Conservation (phyloP, 2,113 vertebrate genomes). For the Solea solea region DNA sequence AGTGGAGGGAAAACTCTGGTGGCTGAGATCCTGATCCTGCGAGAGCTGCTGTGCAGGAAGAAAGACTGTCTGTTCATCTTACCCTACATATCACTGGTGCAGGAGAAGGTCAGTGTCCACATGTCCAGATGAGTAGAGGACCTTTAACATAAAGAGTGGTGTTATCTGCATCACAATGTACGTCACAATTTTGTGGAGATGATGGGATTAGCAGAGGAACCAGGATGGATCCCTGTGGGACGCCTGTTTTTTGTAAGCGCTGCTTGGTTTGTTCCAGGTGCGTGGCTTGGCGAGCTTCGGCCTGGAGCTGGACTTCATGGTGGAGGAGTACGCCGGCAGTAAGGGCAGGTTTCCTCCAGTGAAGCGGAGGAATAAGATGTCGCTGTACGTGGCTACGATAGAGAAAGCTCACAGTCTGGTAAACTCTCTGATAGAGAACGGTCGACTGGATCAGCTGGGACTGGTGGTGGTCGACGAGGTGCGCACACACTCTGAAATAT, state of each 20-base stretch:
- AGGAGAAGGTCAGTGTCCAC: slow-evolving; percentile 89
- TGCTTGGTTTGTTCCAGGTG: slow-evolving; percentile 79
- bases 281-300: slow-evolving; percentile 89
- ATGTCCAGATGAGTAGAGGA: background rate
- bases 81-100: slow-evolving; percentile 94
- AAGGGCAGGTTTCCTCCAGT: slow-evolving; percentile 94
- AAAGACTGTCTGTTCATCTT: slow-evolving; percentile 92
- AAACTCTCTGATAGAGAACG: slow-evolving; percentile 91
- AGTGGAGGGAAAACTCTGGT: slow-evolving; percentile 97
- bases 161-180: background rate
- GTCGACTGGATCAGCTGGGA: slow-evolving; percentile 83
- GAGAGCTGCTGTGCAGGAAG: slow-evolving; percentile 91
- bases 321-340: slow-evolving; percentile 97
- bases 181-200: background rate
- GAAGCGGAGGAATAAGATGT: slow-evolving; percentile 86
- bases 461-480: slow-evolving; percentile 97
- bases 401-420: slow-evolving; percentile 94
- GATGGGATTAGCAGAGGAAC: background rate
- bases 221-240: background rate
- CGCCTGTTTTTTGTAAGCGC: background rate
- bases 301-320: slow-evolving; percentile 92
- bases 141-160: background rate
- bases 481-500: background rate
- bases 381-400: slow-evolving; percentile 92
- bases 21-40: slow-evolving; percentile 93